phyloP scores from a whole-genome alignment of 37 sponge, comb jelly and placozoan species.

The Crambe crambe region DNA sequence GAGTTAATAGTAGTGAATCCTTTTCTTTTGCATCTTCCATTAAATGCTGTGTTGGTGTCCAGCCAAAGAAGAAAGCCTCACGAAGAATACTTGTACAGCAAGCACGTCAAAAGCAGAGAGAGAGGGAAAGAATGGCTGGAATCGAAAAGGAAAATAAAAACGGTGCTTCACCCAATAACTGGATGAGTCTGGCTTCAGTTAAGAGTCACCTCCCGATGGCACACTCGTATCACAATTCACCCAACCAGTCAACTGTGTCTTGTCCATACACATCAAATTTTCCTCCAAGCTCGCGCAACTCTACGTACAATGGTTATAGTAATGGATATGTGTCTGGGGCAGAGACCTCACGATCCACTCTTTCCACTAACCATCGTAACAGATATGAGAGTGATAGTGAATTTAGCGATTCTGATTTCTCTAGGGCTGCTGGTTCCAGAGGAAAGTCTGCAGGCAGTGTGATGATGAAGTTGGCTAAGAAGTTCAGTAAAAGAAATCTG shows the following conservation, averaged over 20 bases:
- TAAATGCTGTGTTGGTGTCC: conserved; percentile 7
- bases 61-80: not conserved
- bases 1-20: not conserved
- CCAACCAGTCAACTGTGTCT: not conserved
- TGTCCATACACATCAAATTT: not conserved
- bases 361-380: not conserved
- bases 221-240: not conserved
- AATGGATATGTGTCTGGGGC: not conserved
- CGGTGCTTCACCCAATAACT: too few relatives aligned
- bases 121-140: not conserved
- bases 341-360: not conserved
- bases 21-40: conserved; percentile 3
- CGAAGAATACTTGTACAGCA: not conserved
- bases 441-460: conserved; percentile 18
- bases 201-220: not conserved
- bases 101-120: not conserved
- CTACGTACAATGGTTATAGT: not conserved
- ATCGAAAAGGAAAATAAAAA: too few relatives aligned
- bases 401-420: conserved; percentile 5
- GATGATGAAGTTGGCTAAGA: conserved; percentile 40
- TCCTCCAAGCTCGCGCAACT: not conserved
- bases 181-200: not conserved
- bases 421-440: conserved; percentile 1
- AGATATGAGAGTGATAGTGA: not conserved
- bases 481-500: conserved; percentile 19